Conservation (phyloP, 2,888 invertebrate species). For the Ornithoptera alexandrae region DNA sequence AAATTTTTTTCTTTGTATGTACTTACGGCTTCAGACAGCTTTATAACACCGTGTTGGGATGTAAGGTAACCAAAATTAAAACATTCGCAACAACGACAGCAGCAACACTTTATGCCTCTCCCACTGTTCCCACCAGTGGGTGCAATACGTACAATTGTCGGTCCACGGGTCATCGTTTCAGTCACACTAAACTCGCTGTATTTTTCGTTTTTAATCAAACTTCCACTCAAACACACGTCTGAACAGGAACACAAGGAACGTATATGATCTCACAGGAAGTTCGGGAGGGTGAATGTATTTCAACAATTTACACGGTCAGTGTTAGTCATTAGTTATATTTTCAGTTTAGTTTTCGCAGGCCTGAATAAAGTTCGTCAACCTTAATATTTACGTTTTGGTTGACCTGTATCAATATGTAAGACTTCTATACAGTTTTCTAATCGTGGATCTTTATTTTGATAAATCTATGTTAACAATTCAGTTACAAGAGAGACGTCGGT, state of each 20-base stretch:
- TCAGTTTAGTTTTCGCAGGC: constrained; percentile 56
- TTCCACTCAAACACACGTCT: not conserved
- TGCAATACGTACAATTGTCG: constrained; percentile 70
- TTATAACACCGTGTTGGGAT: constrained; percentile 86
- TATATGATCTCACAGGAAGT: constrained; percentile 56
- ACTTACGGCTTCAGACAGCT: constrained; percentile 87
- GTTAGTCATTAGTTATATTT: constrained; percentile 74
- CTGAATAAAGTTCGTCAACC: constrained; percentile 39
- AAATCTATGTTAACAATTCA: constrained; percentile 11
- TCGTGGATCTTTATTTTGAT: not conserved
- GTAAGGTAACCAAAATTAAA: constrained; percentile 87
- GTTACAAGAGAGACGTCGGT: constrained; percentile 18
- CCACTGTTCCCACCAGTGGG: constrained; percentile 55
- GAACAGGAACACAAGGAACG: constrained; percentile 23
- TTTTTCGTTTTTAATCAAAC: not conserved
- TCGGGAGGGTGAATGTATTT: constrained; percentile 57
- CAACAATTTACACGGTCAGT: constrained; percentile 56
- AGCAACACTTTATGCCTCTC: constrained; percentile 84
- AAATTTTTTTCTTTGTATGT: not conserved
- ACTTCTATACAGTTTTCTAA: not conserved
- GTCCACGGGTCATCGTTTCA: constrained; percentile 65
- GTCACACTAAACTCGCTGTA: constrained; percentile 8
- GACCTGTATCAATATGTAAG: constrained; percentile 8
- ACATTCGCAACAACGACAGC: constrained; percentile 88
- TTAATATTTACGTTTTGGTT: constrained; percentile 31